These are phyloP conservation scores for Semotilus atromaculatus DNA, from an alignment of 2,797 vertebrate species.

Conservation along the genomic window DNA sequence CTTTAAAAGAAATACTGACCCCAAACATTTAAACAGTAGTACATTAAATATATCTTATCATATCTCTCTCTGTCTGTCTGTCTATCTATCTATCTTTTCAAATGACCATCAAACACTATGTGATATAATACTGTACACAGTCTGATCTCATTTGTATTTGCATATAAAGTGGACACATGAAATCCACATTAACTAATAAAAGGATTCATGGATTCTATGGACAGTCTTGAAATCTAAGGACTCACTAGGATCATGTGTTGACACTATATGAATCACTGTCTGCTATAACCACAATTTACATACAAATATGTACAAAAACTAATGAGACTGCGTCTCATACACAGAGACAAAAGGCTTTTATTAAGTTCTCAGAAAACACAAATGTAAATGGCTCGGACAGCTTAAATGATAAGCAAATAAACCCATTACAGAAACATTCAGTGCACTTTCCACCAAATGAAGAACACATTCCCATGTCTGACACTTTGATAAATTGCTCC, in stretches of 20 bases:
- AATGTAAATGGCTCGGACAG: constrained; percentile 18
- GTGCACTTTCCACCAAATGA: constrained; percentile 28
- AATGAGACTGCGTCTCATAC: not conserved
- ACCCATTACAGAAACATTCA: constrained; percentile 35
- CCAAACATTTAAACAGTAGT: no score
- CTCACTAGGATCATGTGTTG: not conserved
- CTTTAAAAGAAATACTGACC: no score
- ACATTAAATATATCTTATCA: no score
- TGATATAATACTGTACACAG: not conserved
- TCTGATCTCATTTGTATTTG: not conserved
- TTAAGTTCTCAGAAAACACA: constrained; percentile 24
- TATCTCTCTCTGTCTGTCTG: no score
- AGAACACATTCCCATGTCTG: constrained; percentile 32
- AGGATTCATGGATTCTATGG: not conserved
- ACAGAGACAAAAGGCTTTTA: not conserved
- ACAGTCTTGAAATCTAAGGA: not conserved
- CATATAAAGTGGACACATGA: not conserved
- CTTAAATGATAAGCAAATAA: constrained; percentile 36
- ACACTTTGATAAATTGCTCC: constrained; percentile 34
- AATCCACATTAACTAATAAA: constrained; percentile 8
- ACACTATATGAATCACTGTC: not conserved
- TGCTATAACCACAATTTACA: not conserved
- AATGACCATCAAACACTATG: not conserved
- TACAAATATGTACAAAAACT: not conserved
- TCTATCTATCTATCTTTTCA: not conserved